Evolutionary conservation across 2,888 invertebrate genomes (phyloP).

Genomic region (Pterostichus niger): DNA sequence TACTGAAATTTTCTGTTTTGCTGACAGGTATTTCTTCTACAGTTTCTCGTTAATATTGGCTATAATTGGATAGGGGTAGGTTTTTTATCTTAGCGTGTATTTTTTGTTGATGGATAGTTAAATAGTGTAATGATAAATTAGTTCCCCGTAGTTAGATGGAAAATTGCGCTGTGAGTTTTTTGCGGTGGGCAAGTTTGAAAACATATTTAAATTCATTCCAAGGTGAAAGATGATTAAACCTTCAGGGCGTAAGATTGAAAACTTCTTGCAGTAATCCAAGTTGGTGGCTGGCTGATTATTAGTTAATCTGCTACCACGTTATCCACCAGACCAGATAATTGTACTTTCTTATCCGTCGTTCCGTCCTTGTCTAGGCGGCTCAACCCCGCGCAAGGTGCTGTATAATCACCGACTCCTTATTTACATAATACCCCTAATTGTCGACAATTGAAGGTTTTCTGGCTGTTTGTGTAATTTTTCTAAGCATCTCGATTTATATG

Average conservation of each 20-base stretch:
- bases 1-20: no score
- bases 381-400: conserved; percentile 55
- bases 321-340: conserved; percentile 68
- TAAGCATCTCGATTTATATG: conserved; percentile 63
- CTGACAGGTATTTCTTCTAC: no score
- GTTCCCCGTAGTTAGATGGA: conserved; percentile 10
- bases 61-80: neutral
- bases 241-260: conserved; percentile 64
- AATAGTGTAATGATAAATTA: conserved; percentile 6
- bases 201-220: conserved; percentile 60
- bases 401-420: conserved; percentile 52
- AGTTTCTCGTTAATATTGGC: neutral
- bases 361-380: conserved; percentile 28
- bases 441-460: conserved; percentile 63
- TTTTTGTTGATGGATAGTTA: neutral
- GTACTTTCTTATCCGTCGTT: conserved; percentile 66
- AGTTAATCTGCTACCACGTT: conserved; percentile 65
- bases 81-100: no score
- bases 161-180: conserved; percentile 21
- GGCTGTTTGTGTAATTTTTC: conserved; percentile 64
- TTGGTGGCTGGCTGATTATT: conserved; percentile 64
- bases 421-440: conserved; percentile 67
- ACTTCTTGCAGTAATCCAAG: conserved; percentile 64
- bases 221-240: conserved; percentile 65
- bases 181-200: conserved; percentile 40